Percentiles rank a stretch among this genome's conserved stretches.
phyloP scores from a whole-genome alignment of 2,113 vertebrate genomes.

The Pristiophorus japonicus region DNA sequence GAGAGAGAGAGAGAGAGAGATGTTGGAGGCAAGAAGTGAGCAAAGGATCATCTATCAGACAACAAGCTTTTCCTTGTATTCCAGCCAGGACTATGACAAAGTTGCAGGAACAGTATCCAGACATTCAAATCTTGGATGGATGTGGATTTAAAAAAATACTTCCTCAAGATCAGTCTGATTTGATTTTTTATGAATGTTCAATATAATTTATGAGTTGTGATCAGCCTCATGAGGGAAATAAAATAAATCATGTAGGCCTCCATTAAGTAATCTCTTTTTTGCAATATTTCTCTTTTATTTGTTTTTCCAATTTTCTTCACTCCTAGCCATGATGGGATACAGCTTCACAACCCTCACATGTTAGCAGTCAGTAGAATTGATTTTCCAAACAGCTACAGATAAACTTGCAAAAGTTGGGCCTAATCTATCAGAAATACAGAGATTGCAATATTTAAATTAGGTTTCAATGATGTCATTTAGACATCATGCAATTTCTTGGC shows the following conservation, averaged over 20 bases:
- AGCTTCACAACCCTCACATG: neutral
- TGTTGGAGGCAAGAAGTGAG: neutral
- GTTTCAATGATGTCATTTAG: neutral
- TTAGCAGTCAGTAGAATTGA: neutral
- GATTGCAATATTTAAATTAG: neutral
- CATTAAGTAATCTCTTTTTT: neutral
- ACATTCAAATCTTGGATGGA: neutral
- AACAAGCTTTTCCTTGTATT: neutral
- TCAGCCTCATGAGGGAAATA: neutral
- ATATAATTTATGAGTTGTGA: neutral
- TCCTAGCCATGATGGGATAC: neutral
- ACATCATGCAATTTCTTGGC: neutral
- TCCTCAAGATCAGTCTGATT: conserved; percentile 4
- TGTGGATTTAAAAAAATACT: neutral
- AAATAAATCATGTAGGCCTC: neutral
- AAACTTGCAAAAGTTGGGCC: neutral
- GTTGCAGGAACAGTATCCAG: neutral
- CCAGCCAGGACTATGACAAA: neutral
- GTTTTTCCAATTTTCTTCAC: neutral
- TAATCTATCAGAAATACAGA: neutral
- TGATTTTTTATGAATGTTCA: neutral
- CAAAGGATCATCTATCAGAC: neutral
- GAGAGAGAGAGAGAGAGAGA: neutral
- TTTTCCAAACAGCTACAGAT: neutral
- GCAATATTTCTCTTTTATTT: neutral